Base-by-base conservation (phyloP, 2,888 invertebrate genomes). In the Eupeodes latifasciatus region DNA sequence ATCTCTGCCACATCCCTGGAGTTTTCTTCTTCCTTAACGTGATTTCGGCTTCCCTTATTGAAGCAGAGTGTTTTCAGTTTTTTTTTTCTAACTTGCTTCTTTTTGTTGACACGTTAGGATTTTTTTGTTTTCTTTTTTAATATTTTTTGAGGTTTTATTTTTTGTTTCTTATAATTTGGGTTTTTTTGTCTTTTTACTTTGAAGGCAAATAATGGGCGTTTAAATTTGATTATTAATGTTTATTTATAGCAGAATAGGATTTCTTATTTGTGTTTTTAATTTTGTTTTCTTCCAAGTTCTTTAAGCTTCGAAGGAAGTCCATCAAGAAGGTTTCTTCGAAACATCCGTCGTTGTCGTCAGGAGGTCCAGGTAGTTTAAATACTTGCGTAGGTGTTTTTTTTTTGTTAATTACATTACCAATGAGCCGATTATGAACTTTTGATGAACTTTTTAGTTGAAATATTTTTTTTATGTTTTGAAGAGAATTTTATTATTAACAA, bases 161-260 rank as follows among this genome's bases (percentile, higher is more conserved):
- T 11, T 59, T 5, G 27, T 61, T 36, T 36, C 19, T 10, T 0
- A 71, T 66, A n/a, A 12, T 49, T 69, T 51, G 59, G 53, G 71
- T 71, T 27, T 36, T 74, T 61, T 80, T 49, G 27, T 64, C 34
- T 76, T 69, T 44, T 19, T 69, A 27, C 55, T 85, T 85, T 85
- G 85, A 85, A 78, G 77, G 69, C 77, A 64, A 1, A 40, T 81
- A 81, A 72, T 81, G 78, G 59, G 74, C 75, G 59, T 61, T 71
- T 67, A 85, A 88, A 88, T 85, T 88, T 77, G 85, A 88, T 87
- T 87, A 76, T 72, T 59, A 83, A 83, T 87, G 86, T 76, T 64
- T 71, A 69, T 81, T 85, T 49, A 67, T 44, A 53, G 51, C 40
- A 49, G 64, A 61, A 77, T 61, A 67, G 51, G 53, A 53, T 81